phyloP scores from a whole-genome alignment of 2,888 invertebrate genomes.

The Scaptomyza parva region DNA sequence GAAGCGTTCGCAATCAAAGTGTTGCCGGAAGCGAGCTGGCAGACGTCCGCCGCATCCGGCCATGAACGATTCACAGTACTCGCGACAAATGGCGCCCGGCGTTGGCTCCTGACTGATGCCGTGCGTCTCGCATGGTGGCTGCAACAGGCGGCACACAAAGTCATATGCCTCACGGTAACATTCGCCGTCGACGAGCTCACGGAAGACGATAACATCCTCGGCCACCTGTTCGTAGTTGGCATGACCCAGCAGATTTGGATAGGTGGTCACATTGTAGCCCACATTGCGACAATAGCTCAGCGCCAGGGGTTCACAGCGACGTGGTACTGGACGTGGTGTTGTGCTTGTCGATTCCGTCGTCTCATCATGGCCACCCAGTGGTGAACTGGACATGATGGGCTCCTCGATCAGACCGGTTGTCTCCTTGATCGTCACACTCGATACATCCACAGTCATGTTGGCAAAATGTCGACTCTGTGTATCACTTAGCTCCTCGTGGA shows the following conservation, averaged over 20 bases:
- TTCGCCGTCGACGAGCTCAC: constrained; percentile 95
- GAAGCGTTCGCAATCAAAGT: constrained; percentile 91
- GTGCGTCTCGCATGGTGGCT: constrained; percentile 91
- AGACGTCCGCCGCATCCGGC: constrained; percentile 92
- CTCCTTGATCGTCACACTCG: constrained; percentile 88
- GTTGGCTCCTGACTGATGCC: constrained; percentile 86
- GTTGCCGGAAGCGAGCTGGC: constrained; percentile 89
- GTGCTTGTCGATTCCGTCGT: constrained; percentile 84
- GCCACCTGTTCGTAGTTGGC: constrained; percentile 87
- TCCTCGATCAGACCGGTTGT: constrained; percentile 84
- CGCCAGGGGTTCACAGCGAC: constrained; percentile 89
- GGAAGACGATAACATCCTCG: constrained; percentile 92
- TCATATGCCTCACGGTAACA: constrained; percentile 95
- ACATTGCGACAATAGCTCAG: constrained; percentile 89
- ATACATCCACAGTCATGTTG: constrained; percentile 88
- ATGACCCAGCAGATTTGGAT: constrained; percentile 91
- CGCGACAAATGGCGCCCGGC: constrained; percentile 87
- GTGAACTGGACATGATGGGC: constrained; percentile 83
- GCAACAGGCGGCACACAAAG: constrained; percentile 94
- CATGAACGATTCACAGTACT: constrained; percentile 94
- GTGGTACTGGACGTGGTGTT: constrained; percentile 86
- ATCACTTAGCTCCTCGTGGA: constrained; percentile 88
- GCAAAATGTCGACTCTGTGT: constrained; percentile 87
- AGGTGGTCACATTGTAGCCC: constrained; percentile 92
- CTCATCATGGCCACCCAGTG: constrained; percentile 83